Conservation (phyloP, 2,113 vertebrate species). For the Cinclus cinclus region DNA sequence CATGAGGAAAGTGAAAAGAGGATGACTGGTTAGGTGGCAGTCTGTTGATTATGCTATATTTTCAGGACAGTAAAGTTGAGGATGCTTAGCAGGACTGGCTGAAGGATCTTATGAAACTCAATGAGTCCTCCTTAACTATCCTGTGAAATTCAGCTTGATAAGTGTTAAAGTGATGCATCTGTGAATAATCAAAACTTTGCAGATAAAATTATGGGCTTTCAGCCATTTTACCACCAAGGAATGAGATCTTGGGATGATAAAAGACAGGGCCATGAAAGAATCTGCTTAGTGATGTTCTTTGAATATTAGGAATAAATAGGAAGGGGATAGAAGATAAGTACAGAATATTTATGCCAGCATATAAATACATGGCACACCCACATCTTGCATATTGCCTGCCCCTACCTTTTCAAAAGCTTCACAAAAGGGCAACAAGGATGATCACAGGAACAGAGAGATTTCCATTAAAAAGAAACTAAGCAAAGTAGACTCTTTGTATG, state of each 20-base stretch:
- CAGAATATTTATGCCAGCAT: neutral
- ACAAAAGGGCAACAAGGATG: neutral
- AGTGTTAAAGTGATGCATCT: neutral
- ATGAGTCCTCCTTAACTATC: neutral
- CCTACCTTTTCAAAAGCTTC: constrained; percentile 7
- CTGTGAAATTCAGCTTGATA: neutral
- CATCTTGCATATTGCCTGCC: neutral
- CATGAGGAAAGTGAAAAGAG: neutral
- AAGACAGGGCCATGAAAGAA: neutral
- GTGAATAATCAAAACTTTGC: neutral
- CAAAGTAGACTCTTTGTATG: neutral
- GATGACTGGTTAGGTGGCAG: neutral
- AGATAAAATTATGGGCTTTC: neutral
- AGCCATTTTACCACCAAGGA: neutral
- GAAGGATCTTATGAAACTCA: neutral
- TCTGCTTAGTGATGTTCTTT: neutral
- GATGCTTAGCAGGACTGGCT: neutral
- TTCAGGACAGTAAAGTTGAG: neutral
- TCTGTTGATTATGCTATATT: neutral
- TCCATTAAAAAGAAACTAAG: constrained; percentile 10
- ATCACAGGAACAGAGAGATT: neutral
- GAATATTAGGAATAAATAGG: neutral
- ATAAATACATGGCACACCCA: neutral
- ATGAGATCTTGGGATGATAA: neutral
- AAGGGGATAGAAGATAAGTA: neutral